These are phyloP conservation scores for Phaetusa simplex DNA, from an alignment of 2,113 vertebrate species.

Conservation along the genomic window DNA sequence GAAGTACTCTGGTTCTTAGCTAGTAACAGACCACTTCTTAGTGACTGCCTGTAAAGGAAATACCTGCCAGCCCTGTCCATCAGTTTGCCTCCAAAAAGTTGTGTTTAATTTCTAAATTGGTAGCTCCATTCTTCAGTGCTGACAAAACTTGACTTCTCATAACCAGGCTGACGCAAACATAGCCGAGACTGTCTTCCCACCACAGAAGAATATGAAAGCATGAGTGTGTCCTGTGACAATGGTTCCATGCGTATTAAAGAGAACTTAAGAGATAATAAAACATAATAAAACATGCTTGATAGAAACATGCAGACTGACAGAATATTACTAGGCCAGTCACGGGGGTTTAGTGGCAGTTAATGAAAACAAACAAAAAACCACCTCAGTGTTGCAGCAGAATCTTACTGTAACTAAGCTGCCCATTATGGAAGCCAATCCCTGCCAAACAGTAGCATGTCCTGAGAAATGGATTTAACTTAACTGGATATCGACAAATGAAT, in stretches of 20 bases:
- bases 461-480: neutral
- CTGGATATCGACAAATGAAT: too few species aligned
- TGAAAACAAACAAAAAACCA: neutral
- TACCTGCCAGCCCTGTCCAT: neutral
- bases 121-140: neutral
- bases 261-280: neutral
- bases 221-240: neutral
- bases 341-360: neutral
- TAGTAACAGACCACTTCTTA: neutral
- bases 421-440: neutral
- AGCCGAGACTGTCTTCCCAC: neutral
- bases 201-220: neutral
- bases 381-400: neutral
- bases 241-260: neutral
- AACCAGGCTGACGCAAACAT: neutral
- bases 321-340: neutral
- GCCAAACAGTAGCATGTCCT: neutral
- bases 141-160: neutral
- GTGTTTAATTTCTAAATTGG: neutral
- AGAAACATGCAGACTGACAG: neutral
- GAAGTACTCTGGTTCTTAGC: neutral
- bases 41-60: neutral
- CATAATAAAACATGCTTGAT: neutral
- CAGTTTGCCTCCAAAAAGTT: neutral
- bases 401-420: neutral